These are phyloP conservation scores for Horisme vitalbata DNA, from an alignment of 2,888 invertebrate genomes.

Conservation along the genomic window DNA sequence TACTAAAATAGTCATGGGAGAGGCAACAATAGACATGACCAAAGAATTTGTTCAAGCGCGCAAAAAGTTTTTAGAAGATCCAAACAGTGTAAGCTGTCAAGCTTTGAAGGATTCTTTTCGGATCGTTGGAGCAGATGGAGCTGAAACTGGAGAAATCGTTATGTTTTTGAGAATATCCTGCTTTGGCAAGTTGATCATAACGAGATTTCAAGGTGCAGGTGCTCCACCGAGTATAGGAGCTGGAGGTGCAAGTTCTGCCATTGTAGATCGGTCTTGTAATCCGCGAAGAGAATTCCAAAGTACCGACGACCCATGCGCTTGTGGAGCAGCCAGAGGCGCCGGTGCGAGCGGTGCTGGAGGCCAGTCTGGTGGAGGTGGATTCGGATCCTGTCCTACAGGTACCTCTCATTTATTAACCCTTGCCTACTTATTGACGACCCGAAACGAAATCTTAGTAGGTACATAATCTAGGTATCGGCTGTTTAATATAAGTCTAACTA, in stretches of 20 bases:
- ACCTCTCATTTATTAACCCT: neutral
- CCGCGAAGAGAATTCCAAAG: slow-evolving; percentile 59
- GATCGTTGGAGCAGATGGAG: slow-evolving; percentile 73
- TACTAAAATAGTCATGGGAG: slow-evolving; percentile 84
- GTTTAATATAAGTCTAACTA: too few relatives aligned
- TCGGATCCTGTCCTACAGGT: slow-evolving; percentile 57
- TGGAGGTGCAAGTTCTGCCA: slow-evolving; percentile 39
- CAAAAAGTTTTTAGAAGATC: slow-evolving; percentile 69
- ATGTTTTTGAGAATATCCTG: slow-evolving; percentile 86
- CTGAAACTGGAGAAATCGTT: slow-evolving; percentile 80
- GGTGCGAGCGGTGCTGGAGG: slow-evolving; percentile 28
- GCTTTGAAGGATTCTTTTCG: slow-evolving; percentile 84
- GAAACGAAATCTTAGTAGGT: too few relatives aligned
- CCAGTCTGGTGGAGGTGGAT: slow-evolving; percentile 37
- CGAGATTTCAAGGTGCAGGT: slow-evolving; percentile 82
- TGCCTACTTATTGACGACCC: too few relatives aligned
- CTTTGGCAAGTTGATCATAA: slow-evolving; percentile 85
- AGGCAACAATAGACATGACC: slow-evolving; percentile 82
- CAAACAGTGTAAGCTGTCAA: slow-evolving; percentile 76
- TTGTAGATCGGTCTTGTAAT: slow-evolving; percentile 65
- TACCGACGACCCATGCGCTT: slow-evolving; percentile 61
- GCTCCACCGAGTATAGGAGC: slow-evolving; percentile 53
- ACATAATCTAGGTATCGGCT: too few relatives aligned
- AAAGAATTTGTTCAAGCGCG: slow-evolving; percentile 84
- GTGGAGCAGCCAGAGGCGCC: slow-evolving; percentile 52